Conservation (phyloP, 2,888 invertebrate species). For the Drosophila rubida region DNA sequence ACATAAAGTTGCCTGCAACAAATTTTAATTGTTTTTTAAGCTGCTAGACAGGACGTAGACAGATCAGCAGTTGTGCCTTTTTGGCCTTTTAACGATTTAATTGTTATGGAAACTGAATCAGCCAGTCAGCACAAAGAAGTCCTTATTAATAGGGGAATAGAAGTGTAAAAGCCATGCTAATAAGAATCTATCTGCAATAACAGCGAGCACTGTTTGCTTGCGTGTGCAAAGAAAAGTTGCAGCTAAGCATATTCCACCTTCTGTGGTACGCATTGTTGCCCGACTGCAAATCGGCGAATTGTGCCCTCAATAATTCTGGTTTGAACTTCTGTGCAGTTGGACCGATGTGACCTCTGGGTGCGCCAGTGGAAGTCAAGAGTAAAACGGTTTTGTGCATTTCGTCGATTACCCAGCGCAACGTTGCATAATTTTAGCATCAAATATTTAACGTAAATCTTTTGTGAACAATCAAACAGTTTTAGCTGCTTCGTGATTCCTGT, state of each 20-base stretch:
- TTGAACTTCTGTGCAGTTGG: conserved; percentile 11
- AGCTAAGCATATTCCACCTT: background rate
- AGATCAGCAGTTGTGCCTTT: too few species aligned
- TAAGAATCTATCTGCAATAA: background rate
- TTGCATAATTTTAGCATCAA: conserved; percentile 79
- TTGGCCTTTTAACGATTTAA: too few species aligned
- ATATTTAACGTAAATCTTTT: conserved; percentile 79
- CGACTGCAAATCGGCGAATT: conserved; percentile 15
- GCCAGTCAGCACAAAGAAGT: too few species aligned
- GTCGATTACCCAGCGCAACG: conserved; percentile 74
- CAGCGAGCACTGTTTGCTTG: too few species aligned
- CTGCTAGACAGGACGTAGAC: too few species aligned
- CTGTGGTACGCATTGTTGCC: background rate
- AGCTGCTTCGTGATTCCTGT: conserved; percentile 36
- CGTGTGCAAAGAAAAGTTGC: background rate
- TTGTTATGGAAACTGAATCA: too few species aligned
- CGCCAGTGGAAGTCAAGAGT: conserved; percentile 39
- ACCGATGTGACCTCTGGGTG: conserved; percentile 29
- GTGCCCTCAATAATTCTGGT: background rate
- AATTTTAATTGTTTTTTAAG: too few species aligned
- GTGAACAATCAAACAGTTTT: conserved; percentile 73
- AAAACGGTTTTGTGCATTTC: conserved; percentile 67
- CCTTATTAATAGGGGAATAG: too few species aligned
- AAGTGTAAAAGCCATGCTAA: background rate
- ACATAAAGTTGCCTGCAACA: too few species aligned